These are phyloP conservation scores for Pluvialis apricaria DNA, from an alignment of 2,113 vertebrate species.

Conservation along the genomic window DNA sequence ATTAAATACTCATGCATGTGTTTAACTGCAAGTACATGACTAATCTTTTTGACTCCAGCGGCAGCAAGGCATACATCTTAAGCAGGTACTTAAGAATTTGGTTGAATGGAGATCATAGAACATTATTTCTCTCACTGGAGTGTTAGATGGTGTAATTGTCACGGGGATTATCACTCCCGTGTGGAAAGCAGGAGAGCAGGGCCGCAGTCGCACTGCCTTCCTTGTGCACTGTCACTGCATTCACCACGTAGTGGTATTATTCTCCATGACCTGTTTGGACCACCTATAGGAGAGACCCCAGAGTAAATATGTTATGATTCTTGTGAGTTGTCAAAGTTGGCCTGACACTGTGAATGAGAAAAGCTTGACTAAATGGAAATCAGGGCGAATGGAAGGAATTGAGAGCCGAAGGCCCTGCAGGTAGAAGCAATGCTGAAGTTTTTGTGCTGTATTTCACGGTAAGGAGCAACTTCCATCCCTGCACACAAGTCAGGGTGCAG, in stretches of 20 bases:
- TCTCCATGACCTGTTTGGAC: not conserved
- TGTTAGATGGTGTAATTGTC: not conserved
- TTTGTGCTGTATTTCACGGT: not conserved
- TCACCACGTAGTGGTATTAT: rapidly evolving
- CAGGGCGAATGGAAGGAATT: not conserved
- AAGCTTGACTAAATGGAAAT: not conserved
- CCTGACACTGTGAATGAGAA: not conserved
- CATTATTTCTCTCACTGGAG: not conserved
- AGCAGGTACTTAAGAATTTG: conserved; percentile 2
- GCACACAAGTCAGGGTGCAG: not conserved
- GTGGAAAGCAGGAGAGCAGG: not conserved
- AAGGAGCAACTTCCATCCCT: not conserved
- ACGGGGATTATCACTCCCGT: not conserved
- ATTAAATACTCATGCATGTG: conserved; percentile 1
- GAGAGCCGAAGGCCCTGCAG: not conserved
- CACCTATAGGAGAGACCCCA: not conserved
- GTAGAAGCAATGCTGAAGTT: not conserved
- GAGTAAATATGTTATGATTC: not conserved
- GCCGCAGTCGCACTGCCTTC: not conserved
- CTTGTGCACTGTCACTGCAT: not conserved
- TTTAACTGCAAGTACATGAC: conserved; percentile 18
- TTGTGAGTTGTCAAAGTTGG: not conserved
- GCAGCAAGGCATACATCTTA: conserved; percentile 13
- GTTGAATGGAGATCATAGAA: not conserved
- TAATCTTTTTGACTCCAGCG: not conserved